Conservation (phyloP, 1,140 invertebrate genomes). For the Aphelinus certus region DNA sequence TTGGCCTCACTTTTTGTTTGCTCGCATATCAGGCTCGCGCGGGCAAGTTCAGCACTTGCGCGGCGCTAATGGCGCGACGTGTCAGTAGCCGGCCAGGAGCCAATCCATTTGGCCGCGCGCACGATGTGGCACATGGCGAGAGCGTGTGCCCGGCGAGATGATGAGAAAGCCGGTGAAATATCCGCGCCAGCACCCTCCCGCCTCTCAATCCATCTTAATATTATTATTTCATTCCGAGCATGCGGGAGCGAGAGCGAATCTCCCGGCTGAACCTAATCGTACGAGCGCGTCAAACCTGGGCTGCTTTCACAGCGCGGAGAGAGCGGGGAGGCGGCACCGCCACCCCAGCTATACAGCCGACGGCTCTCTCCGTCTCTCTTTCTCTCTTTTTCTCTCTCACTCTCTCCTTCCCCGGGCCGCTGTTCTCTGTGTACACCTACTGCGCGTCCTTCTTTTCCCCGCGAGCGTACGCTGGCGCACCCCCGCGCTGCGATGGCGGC, state of each 20-base stretch:
- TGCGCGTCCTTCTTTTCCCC: conserved; percentile 1
- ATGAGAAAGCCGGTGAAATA: conserved; percentile 36
- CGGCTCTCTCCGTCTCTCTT: not conserved
- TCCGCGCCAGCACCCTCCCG: conserved; percentile 31
- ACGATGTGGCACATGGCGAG: conserved; percentile 9
- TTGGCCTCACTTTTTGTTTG: not conserved
- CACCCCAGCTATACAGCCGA: too few species aligned
- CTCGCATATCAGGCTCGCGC: too few species aligned
- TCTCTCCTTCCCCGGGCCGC: not conserved
- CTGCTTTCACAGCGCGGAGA: conserved; percentile 11
- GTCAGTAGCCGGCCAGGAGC: conserved; percentile 25
- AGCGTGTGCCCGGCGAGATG: conserved; percentile 1
- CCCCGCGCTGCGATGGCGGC: conserved; percentile 39
- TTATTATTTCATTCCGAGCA: conserved; percentile 60
- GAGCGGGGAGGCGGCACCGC: not conserved
- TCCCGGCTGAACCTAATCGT: conserved; percentile 51
- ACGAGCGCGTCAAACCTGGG: conserved; percentile 49
- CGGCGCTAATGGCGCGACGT: conserved; percentile 32
- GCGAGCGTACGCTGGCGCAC: not conserved
- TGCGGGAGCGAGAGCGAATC: conserved; percentile 43
- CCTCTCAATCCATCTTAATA: conserved; percentile 57
- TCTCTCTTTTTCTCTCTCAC: conserved; percentile 6
- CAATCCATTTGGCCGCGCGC: conserved; percentile 37
- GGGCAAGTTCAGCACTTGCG: too few species aligned
- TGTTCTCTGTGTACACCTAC: not conserved